A percentile compares a stretch with the other conserved stretches of the same genome.
Conservation (phyloP, 2,797 vertebrate species). For the Pogoniulus pusillus region DNA sequence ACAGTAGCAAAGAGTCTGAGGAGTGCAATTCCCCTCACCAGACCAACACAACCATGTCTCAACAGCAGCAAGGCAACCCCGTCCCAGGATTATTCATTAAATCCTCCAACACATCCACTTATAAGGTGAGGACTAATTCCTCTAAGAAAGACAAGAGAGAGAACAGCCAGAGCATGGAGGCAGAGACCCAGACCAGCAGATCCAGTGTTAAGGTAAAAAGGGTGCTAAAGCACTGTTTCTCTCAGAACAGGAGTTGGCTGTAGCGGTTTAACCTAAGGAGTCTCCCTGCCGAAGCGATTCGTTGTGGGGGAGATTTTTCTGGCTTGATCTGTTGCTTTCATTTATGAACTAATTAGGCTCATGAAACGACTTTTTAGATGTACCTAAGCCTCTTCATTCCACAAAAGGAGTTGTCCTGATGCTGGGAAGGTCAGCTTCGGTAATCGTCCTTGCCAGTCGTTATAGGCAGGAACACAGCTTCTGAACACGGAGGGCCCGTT, state of each 20-base stretch:
- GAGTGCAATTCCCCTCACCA: conserved; percentile 90
- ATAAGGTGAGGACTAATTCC: conserved; percentile 86
- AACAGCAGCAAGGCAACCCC: conserved; percentile 86
- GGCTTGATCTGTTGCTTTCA: neutral
- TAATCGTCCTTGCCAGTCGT: rapidly evolving
- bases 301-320: neutral
- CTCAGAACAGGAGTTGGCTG: conserved; percentile 34
- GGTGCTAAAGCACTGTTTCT: conserved; percentile 44
- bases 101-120: conserved; percentile 81
- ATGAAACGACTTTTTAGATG: neutral
- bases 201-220: conserved; percentile 73
- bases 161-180: conserved; percentile 72
- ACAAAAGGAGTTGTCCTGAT: neutral
- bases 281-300: neutral
- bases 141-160: conserved; percentile 74
- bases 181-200: conserved; percentile 67
- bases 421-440: neutral
- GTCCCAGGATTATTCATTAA: conserved; percentile 90
- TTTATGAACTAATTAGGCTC: neutral
- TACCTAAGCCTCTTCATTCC: neutral
- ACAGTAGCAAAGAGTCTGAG: conserved; percentile 91
- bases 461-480: neutral
- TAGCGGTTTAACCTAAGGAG: neutral
- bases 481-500: neutral
- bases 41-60: conserved; percentile 85